A percentile compares a stretch with the other conserved stretches of the same genome.
Conservation (phyloP, 2,888 invertebrate species). For the Polyommatus icarus region DNA sequence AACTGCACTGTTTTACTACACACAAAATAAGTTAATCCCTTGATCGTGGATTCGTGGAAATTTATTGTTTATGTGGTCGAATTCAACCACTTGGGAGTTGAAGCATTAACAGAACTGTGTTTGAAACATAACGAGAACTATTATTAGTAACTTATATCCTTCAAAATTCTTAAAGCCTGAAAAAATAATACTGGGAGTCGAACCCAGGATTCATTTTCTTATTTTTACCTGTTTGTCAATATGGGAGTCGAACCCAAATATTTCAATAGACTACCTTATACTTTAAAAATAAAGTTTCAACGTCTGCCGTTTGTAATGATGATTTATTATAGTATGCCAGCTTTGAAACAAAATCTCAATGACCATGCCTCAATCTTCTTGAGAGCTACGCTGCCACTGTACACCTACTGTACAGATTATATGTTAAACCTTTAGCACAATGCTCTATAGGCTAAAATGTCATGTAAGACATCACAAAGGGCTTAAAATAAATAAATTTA, state of each 20-base stretch:
- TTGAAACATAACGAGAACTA: neutral
- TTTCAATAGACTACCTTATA: neutral
- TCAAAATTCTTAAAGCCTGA: neutral
- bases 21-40: neutral
- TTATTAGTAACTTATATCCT: neutral
- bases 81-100: too few species aligned
- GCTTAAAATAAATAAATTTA: neutral
- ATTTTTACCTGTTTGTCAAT: neutral
- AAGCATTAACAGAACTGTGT: neutral
- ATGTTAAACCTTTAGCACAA: neutral
- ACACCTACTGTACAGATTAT: too few species aligned
- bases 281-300: too few species aligned
- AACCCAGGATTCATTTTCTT: slow-evolving; percentile 7
- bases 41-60: too few species aligned
- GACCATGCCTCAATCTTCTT: too few species aligned
- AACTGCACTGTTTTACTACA: neutral
- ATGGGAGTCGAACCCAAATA: slow-evolving; percentile 4
- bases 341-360: too few species aligned
- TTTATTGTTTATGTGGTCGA: too few species aligned
- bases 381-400: too few species aligned
- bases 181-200: slow-evolving; percentile 16
- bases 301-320: too few species aligned
- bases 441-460: neutral
- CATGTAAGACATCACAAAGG: neutral
- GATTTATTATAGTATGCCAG: too few species aligned